These are phyloP conservation scores for Mylabris sibirica DNA, from an alignment of 2,888 invertebrate species.

Conservation along the genomic window DNA sequence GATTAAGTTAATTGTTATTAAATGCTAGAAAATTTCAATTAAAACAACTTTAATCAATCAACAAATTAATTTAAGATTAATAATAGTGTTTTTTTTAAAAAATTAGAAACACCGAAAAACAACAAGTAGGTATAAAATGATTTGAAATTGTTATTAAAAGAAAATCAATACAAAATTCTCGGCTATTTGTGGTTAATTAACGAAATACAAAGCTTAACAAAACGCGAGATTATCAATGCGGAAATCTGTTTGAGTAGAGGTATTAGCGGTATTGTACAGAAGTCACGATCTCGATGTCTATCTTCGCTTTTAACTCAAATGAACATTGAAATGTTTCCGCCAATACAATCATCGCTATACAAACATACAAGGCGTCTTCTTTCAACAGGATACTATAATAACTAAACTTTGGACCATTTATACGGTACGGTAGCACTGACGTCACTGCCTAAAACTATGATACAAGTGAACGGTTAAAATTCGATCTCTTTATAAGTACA, in stretches of 20 bases:
- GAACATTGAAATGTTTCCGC: too few species aligned
- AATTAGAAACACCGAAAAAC: background rate
- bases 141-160: background rate
- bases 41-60: background rate
- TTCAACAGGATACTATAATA: too few species aligned
- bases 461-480: too few species aligned
- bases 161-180: background rate
- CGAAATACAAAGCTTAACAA: too few species aligned
- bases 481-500: too few species aligned
- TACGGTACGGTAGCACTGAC: too few species aligned
- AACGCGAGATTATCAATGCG: background rate
- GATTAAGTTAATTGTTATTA: constrained; percentile 4
- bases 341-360: too few species aligned
- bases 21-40: background rate
- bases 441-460: too few species aligned
- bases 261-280: background rate
- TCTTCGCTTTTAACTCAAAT: background rate
- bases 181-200: background rate
- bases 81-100: too few species aligned
- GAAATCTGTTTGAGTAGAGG: background rate
- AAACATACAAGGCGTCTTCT: too few species aligned
- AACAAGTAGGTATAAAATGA: background rate
- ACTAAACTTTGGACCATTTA: too few species aligned
- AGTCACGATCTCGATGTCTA: background rate
- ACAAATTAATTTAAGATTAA: background rate